A percentile compares a stretch with the other conserved stretches of the same genome.
phyloP scores from a whole-genome alignment of 35 echinoderm and acorn worm genomes.

The Stichopus chloronotus region DNA sequence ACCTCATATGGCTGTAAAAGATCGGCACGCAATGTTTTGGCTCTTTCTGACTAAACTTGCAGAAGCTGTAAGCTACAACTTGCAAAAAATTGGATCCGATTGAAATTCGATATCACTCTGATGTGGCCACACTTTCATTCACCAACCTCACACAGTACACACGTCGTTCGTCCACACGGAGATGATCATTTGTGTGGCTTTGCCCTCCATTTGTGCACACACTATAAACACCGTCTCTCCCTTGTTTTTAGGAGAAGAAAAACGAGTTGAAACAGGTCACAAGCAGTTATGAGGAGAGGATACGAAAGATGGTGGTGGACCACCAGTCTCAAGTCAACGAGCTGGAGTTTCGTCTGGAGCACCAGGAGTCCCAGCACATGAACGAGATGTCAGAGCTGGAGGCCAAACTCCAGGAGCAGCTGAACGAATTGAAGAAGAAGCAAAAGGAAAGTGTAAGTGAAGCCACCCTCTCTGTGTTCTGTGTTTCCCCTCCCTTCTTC shows the following conservation, averaged over 20 bases:
- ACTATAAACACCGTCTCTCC: neutral
- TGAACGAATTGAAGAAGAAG: constrained; percentile 60
- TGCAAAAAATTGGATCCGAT: too few species aligned
- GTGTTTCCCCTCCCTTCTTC: neutral
- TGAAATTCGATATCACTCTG: too few species aligned
- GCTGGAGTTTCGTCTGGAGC: constrained; percentile 93
- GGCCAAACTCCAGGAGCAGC: constrained; percentile 60
- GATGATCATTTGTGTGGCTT: too few species aligned
- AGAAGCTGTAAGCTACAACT: too few species aligned
- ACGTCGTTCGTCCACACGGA: too few species aligned
- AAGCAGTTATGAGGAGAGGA: constrained; percentile 60
- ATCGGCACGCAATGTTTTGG: too few species aligned
- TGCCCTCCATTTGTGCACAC: too few species aligned
- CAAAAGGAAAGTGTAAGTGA: constrained; percentile 45
- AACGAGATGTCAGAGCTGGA: constrained; percentile 89
- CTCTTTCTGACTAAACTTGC: too few species aligned
- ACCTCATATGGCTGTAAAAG: too few species aligned
- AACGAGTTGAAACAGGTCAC: constrained; percentile 56
- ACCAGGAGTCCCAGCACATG: constrained; percentile 90
- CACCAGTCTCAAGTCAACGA: constrained; percentile 85
- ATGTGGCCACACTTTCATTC: too few species aligned
- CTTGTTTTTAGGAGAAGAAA: constrained; percentile 51
- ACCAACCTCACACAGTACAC: too few species aligned
- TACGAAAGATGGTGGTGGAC: constrained; percentile 68
- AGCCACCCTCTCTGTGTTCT: neutral